Percentiles rank a stretch among this genome's conserved stretches.
Conservation (phyloP, 2,888 invertebrate genomes). For the Clistopyga incitator region DNA sequence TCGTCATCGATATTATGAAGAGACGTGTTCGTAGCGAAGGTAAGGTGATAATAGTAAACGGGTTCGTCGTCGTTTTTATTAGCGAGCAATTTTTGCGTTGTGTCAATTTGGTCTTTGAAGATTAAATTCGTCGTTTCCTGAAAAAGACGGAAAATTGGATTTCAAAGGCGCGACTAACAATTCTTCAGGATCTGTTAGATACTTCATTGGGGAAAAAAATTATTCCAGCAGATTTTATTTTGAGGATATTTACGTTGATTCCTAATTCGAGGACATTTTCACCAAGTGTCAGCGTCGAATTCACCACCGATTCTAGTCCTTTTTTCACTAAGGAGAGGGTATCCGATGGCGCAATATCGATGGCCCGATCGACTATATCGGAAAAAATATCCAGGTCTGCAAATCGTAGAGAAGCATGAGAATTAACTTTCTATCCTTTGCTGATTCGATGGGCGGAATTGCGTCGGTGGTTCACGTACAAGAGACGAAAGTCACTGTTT, state of each 20-base stretch:
- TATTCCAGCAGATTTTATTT: neutral
- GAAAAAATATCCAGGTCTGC: neutral
- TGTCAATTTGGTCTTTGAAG: slow-evolving; percentile 69
- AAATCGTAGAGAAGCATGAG: neutral
- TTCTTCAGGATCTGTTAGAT: too few species aligned
- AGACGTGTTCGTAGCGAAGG: slow-evolving; percentile 46
- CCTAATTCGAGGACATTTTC: neutral
- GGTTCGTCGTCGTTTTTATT: slow-evolving; percentile 41
- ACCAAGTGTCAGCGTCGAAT: neutral
- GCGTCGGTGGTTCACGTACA: slow-evolving; percentile 29
- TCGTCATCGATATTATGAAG: slow-evolving; percentile 1
- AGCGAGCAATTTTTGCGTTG: slow-evolving; percentile 67
- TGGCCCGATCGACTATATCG: neutral
- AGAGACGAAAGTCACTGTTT: slow-evolving; percentile 70
- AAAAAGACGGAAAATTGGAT: neutral
- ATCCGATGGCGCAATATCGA: neutral
- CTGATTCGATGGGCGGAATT: neutral
- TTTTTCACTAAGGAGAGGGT: neutral
- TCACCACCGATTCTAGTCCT: neutral
- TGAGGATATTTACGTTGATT: neutral
- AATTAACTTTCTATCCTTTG: neutral
- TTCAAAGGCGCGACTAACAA: too few species aligned
- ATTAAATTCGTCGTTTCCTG: slow-evolving; percentile 63
- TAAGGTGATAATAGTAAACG: slow-evolving; percentile 71
- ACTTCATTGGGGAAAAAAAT: neutral